phyloP scores from a whole-genome alignment of 2,113 vertebrate genomes.

The Ochotona curzoniae region DNA sequence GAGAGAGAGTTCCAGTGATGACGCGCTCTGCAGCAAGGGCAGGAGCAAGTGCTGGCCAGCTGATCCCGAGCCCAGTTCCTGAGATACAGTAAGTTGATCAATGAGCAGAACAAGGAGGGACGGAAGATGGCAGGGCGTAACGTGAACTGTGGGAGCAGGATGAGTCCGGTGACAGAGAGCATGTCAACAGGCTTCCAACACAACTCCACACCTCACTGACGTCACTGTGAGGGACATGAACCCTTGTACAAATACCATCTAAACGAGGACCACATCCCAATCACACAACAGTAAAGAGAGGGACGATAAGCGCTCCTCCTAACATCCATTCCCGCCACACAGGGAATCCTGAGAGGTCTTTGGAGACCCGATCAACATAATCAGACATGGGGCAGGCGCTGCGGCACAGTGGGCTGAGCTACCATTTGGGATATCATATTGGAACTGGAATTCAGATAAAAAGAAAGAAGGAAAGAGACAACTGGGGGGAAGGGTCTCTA shows the following conservation, averaged over 20 bases:
- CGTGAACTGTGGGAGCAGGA: not conserved
- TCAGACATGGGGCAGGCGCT: not conserved
- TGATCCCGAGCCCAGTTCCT: not conserved
- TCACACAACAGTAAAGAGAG: not conserved
- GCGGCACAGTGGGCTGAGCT: too few relatives aligned
- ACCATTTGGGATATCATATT: too few relatives aligned
- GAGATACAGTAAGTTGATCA: not conserved
- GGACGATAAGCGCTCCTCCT: rapidly evolving
- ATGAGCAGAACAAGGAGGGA: not conserved
- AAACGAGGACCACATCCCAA: not conserved
- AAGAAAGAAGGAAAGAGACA: too few relatives aligned
- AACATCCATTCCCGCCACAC: not conserved
- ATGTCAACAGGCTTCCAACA: not conserved
- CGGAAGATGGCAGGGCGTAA: not conserved
- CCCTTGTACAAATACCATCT: not conserved
- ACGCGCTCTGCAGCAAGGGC: too few relatives aligned
- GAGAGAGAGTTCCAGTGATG: not conserved
- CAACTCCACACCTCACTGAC: not conserved
- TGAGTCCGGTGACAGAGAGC: not conserved
- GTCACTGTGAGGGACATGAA: not conserved
- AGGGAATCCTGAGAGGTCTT: not conserved
- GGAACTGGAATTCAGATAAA: too few relatives aligned
- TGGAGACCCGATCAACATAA: not conserved
- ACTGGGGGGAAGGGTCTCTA: not conserved
- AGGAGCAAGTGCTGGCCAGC: too few relatives aligned